Conservation (phyloP, 2,797 vertebrate genomes). For the Poliocrania exsul region DNA sequence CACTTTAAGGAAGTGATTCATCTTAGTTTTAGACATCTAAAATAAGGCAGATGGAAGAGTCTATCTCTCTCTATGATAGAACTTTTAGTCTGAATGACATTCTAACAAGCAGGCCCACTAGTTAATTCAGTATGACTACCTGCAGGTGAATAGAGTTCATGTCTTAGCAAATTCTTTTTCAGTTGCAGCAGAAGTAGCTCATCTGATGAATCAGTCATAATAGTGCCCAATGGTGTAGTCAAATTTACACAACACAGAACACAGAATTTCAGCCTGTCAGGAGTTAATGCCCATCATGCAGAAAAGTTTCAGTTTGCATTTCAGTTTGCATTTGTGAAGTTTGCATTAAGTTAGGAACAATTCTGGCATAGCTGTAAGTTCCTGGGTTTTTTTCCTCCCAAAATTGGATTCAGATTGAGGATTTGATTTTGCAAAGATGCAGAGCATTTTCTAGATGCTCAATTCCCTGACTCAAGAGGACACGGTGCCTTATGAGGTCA, state of each 20-base stretch:
- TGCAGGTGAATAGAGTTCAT: background rate
- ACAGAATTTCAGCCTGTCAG: background rate
- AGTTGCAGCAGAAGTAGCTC: background rate
- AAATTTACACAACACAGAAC: background rate
- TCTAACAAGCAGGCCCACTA: background rate
- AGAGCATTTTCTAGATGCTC: background rate
- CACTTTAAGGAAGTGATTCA: slow-evolving; percentile 36
- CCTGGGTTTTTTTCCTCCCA: fast-evolving
- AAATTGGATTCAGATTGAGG: background rate
- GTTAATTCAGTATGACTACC: background rate
- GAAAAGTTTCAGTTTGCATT: background rate
- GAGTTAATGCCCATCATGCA: background rate
- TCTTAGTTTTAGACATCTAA: background rate
- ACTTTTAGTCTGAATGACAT: background rate
- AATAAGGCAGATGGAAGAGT: background rate
- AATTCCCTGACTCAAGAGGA: background rate
- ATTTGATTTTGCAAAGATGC: background rate
- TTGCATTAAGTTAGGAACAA: background rate
- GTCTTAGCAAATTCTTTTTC: background rate
- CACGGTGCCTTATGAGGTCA: fast-evolving
- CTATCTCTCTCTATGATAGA: background rate
- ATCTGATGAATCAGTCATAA: background rate
- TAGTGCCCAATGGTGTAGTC: background rate
- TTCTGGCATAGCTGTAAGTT: background rate
- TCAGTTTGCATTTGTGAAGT: background rate